Percentiles rank a stretch among this genome's conserved stretches.
These are phyloP conservation scores for Tricholauxania praeusta DNA, from an alignment of 2,888 invertebrate genomes.

Conservation along the genomic window DNA sequence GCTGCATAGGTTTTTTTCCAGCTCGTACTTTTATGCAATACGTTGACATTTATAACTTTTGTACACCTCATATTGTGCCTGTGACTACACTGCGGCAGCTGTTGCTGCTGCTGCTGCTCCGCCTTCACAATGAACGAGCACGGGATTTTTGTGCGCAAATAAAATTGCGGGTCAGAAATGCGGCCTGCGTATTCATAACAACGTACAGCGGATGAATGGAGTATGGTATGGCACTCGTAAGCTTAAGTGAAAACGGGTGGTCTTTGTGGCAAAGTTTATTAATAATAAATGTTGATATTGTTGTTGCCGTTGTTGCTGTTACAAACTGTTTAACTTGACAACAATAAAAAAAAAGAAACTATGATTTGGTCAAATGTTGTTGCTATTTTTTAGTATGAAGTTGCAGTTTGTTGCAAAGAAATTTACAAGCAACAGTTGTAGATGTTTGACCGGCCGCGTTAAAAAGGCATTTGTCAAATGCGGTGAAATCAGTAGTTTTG, in stretches of 20 bases:
- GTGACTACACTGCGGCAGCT: neutral
- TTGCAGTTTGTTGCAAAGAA: neutral
- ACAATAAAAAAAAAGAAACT: too few relatives aligned
- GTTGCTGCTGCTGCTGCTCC: conserved; percentile 18
- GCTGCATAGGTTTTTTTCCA: conserved; percentile 28
- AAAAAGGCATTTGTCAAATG: conserved; percentile 25
- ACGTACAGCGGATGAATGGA: too few relatives aligned
- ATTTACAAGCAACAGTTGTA: neutral
- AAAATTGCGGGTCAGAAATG: too few relatives aligned
- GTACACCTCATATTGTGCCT: neutral
- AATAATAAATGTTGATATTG: conserved; percentile 11
- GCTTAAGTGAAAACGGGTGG: too few relatives aligned
- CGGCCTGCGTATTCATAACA: too few relatives aligned
- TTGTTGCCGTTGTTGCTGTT: conserved; percentile 5
- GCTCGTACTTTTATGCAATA: conserved; percentile 20
- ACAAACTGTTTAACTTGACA: neutral
- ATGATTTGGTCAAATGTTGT: neutral
- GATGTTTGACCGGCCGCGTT: conserved; percentile 6
- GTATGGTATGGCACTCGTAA: too few relatives aligned
- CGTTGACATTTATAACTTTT: conserved; percentile 38
- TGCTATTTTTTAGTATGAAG: neutral
- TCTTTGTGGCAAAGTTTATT: neutral
- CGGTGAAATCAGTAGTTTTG: conserved; percentile 29
- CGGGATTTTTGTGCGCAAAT: too few relatives aligned
- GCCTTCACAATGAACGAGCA: conserved; percentile 12